Conservation (phyloP, 2,888 invertebrate genomes). For the Amblyjoppa fuscipennis region DNA sequence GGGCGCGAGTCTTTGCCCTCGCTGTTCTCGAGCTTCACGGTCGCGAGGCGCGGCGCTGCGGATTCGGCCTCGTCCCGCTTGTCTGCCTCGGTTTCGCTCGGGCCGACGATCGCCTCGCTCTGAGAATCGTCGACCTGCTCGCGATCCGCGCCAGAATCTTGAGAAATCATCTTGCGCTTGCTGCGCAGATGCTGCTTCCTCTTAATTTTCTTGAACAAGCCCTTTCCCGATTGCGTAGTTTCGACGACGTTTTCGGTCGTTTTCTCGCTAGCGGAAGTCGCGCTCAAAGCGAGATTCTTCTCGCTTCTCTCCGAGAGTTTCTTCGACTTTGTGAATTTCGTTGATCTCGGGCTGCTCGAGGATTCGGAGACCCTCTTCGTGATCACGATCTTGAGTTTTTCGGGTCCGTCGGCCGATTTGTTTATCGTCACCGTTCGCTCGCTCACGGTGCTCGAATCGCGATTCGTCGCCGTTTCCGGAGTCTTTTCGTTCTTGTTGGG, state of each 20-base stretch:
- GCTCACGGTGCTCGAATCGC: slow-evolving; percentile 16
- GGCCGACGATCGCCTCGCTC: background rate
- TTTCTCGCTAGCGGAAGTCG: slow-evolving; percentile 42
- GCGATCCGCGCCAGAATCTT: slow-evolving; percentile 17
- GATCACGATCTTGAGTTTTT: slow-evolving; percentile 55
- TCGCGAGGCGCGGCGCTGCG: background rate
- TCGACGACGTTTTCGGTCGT: slow-evolving; percentile 43
- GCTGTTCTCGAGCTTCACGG: slow-evolving; percentile 32
- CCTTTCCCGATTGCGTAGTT: slow-evolving; percentile 51
- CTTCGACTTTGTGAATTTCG: slow-evolving; percentile 37
- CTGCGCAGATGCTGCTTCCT: slow-evolving; percentile 59
- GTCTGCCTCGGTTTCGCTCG: slow-evolving; percentile 32
- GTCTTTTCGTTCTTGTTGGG: slow-evolving; percentile 31
- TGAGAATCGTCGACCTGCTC: slow-evolving; percentile 54
- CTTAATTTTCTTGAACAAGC: slow-evolving; percentile 62
- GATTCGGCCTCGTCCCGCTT: background rate
- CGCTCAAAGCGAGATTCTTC: slow-evolving; percentile 26
- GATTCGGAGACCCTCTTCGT: slow-evolving; percentile 56
- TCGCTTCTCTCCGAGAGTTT: slow-evolving; percentile 30
- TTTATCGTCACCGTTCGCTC: slow-evolving; percentile 59
- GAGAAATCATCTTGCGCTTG: slow-evolving; percentile 47
- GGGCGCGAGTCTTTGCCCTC: slow-evolving; percentile 19
- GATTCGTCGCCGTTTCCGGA: background rate
- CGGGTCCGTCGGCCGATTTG: slow-evolving; percentile 50
- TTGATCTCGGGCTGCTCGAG: slow-evolving; percentile 23